Evolutionary conservation across 1,140 invertebrate genomes (phyloP).

Genomic region (Adelges cooleyi): DNA sequence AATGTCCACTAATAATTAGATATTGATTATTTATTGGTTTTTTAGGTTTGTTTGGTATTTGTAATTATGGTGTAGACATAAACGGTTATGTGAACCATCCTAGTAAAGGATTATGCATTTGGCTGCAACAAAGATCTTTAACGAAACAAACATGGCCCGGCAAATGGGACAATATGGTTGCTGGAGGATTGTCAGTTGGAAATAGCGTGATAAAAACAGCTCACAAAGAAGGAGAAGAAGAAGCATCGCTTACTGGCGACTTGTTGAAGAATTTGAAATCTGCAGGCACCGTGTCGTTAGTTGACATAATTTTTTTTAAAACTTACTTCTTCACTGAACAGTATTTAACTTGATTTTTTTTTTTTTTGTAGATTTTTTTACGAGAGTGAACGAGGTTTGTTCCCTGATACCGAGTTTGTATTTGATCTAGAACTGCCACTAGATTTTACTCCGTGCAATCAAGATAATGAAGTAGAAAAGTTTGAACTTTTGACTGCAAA

Average conservation of each 20-base stretch:
- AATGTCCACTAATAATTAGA: too few species aligned
- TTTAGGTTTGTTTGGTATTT: constrained; percentile 73
- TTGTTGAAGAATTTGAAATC: constrained; percentile 63
- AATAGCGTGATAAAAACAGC: constrained; percentile 77
- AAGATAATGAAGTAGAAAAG: constrained; percentile 83
- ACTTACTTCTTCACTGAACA: too few species aligned
- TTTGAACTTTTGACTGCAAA: constrained; percentile 74
- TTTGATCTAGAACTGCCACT: constrained; percentile 82
- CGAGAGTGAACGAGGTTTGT: constrained; percentile 81
- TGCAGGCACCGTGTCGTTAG: constrained; percentile 68
- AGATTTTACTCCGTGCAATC: constrained; percentile 78
- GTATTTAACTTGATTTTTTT: too few species aligned
- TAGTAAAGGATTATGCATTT: constrained; percentile 73
- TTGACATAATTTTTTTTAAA: constrained; percentile 16
- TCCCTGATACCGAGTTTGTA: constrained; percentile 90
- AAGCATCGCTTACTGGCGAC: constrained; percentile 69
- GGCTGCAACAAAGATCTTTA: constrained; percentile 79
- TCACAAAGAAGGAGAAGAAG: constrained; percentile 85
- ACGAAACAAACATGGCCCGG: constrained; percentile 91
- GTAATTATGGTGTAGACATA: constrained; percentile 87
- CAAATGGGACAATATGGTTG: constrained; percentile 91
- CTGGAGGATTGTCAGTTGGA: constrained; percentile 79
- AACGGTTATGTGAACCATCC: constrained; percentile 82
- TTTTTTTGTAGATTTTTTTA: constrained; percentile 64
- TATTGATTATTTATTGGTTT: background rate